Evolutionary conservation across 2,888 invertebrate genomes (phyloP).

Genomic region (Erynnis tages): DNA sequence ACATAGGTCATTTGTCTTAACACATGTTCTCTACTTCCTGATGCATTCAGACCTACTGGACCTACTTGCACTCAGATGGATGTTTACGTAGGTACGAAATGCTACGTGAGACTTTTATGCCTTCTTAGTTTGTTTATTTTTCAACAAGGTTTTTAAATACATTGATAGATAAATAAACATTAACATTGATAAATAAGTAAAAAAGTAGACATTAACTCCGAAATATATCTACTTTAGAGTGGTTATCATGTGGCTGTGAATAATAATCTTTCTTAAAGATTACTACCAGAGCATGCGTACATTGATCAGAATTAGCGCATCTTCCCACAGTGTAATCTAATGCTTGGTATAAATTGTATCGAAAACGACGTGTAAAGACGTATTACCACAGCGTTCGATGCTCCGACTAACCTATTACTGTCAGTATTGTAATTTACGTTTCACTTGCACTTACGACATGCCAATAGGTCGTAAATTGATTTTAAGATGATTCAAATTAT

Average conservation of each 20-base stretch:
- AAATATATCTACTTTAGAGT: too few species aligned
- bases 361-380: conserved; percentile 36
- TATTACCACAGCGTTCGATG: conserved; percentile 39
- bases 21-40: conserved; percentile 19
- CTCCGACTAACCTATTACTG: conserved; percentile 42
- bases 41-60: neutral
- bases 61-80: neutral
- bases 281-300: too few species aligned
- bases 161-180: too few species aligned
- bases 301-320: conserved; percentile 10
- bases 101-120: too few species aligned
- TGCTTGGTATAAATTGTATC: conserved; percentile 30
- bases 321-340: conserved; percentile 30
- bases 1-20: conserved; percentile 46
- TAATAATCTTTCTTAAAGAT: too few species aligned
- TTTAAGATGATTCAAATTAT: conserved; percentile 21
- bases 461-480: conserved; percentile 24
- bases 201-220: too few species aligned
- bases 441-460: conserved; percentile 36
- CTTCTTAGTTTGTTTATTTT: too few species aligned
- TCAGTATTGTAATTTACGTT: conserved; percentile 44
- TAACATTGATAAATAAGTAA: too few species aligned
- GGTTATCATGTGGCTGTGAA: too few species aligned
- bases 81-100: too few species aligned
- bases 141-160: too few species aligned